Evolutionary conservation across 1,140 invertebrate genomes (phyloP).

Genomic region (Drosophila murphyi): DNA sequence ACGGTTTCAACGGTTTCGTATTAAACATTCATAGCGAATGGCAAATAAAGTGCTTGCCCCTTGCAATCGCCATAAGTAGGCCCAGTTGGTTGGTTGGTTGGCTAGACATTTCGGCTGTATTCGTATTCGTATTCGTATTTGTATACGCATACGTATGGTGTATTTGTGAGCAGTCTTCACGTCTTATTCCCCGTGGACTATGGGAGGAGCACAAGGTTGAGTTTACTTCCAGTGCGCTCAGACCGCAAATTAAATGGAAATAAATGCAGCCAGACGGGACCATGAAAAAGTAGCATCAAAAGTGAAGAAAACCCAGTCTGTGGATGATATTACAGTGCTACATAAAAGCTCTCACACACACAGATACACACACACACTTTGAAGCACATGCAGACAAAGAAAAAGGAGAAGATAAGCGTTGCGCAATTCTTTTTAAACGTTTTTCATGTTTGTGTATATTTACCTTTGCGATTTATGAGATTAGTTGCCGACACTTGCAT

Average conservation of each 20-base stretch:
- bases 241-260: conserved; percentile 77
- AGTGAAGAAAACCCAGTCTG: conserved; percentile 18
- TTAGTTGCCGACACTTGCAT: conserved; percentile 64
- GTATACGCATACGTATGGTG: conserved; percentile 3
- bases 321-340: conserved; percentile 51
- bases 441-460: conserved; percentile 76
- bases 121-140: conserved; percentile 8
- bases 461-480: conserved; percentile 81
- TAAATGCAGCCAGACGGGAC: conserved; percentile 53
- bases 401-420: conserved; percentile 54
- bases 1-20: conserved; percentile 35
- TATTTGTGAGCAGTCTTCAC: conserved; percentile 26
- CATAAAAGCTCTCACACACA: conserved; percentile 31
- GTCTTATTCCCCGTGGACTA: conserved; percentile 36
- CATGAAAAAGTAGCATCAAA: conserved; percentile 13
- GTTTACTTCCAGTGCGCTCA: conserved; percentile 8
- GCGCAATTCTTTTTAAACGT: conserved; percentile 81
- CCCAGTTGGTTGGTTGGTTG: background rate
- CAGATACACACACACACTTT: conserved; percentile 7
- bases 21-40: conserved; percentile 48
- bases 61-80: background rate
- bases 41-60: conserved; percentile 30
- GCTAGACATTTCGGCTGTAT: background rate
- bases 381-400: conserved; percentile 1
- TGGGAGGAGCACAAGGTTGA: conserved; percentile 4